These are phyloP conservation scores for Suricata suricatta DNA, from an alignment of 2,113 vertebrate species.

Conservation along the genomic window DNA sequence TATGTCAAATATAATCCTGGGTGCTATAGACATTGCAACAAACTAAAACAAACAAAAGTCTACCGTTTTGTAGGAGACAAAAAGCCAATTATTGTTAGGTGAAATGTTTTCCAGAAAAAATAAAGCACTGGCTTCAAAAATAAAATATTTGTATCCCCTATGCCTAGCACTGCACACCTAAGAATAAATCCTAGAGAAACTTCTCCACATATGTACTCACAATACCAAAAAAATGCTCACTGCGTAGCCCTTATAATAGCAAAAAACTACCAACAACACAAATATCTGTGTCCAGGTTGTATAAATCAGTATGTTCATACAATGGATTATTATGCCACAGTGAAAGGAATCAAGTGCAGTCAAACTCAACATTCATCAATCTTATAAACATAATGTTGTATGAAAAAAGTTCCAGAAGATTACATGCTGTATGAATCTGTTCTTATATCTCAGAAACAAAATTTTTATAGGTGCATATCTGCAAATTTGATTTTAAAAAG, in stretches of 20 bases:
- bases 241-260: neutral
- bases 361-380: neutral
- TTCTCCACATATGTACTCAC: neutral
- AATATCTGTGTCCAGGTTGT: neutral
- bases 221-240: neutral
- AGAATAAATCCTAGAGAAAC: neutral
- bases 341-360: neutral
- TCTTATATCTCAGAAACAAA: neutral
- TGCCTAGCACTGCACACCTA: neutral
- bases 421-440: neutral
- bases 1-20: neutral
- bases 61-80: neutral
- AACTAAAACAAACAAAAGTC: neutral
- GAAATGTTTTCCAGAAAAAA: neutral
- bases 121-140: constrained; percentile 21
- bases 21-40: neutral
- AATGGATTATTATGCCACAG: neutral
- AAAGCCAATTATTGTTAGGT: neutral
- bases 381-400: neutral
- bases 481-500: neutral
- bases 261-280: neutral
- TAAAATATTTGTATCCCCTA: constrained; percentile 18
- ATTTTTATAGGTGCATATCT: neutral
- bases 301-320: neutral
- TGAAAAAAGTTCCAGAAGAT: neutral